Conservation (phyloP, 92 coral and sea anemone species). For the Actinostola sp. region DNA sequence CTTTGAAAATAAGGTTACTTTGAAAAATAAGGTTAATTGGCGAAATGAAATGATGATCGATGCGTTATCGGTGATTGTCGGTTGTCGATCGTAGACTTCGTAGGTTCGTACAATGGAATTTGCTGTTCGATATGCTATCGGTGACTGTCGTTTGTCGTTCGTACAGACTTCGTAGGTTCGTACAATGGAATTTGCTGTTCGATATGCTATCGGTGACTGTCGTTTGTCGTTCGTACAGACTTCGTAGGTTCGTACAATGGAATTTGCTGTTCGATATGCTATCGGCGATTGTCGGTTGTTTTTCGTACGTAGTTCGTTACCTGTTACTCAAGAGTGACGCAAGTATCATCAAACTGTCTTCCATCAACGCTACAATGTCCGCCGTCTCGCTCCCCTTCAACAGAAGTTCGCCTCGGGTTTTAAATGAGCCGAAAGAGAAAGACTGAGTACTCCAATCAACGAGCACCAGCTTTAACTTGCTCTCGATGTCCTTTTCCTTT, state of each 20-base stretch:
- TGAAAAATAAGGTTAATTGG: too few species aligned
- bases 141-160: neutral
- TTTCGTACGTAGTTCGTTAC: conserved; percentile 25
- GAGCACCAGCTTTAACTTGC: conserved; percentile 89
- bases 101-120: too few species aligned
- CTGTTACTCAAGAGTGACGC: conserved; percentile 98
- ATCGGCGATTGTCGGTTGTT: neutral
- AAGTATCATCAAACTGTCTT: conserved; percentile 95
- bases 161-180: neutral
- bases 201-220: neutral
- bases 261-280: neutral
- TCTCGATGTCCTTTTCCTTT: conserved; percentile 96
- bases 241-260: too few species aligned
- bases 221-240: neutral
- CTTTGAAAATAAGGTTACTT: too few species aligned
- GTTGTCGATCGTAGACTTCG: neutral
- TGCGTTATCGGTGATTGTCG: neutral
- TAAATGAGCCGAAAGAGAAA: conserved; percentile 84
- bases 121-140: too few species aligned
- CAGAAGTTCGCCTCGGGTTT: conserved; percentile 94
- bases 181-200: neutral
- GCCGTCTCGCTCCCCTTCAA: conserved; percentile 92
- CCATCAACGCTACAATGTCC: conserved; percentile 97
- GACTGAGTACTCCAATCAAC: conserved; percentile 97
- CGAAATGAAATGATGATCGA: too few species aligned